Base-by-base conservation (phyloP, 1,140 invertebrate species). In the Lutraria rhynchaena region DNA sequence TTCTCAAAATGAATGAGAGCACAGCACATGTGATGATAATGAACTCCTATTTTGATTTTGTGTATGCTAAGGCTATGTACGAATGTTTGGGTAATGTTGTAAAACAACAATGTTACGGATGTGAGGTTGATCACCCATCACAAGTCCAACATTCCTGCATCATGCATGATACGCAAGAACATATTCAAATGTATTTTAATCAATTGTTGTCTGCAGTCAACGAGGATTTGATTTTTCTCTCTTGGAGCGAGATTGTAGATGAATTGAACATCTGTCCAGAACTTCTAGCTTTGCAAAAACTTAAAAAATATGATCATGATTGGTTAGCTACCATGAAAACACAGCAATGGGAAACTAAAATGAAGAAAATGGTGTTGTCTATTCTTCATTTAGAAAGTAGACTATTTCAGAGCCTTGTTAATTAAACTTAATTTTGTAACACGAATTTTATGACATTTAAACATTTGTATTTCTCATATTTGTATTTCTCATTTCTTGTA, bases 11-110 rank as follows among this genome's bases (percentile, higher is more conserved):
- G 46, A 13, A n/a, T 49, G n/a, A 13, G 11, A 49, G 11, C 11
- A 58, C 55, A 58, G 15, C 55, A 11, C 55, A 58, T 31, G 73
- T 76, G 3, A 31, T 76, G 73, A 3, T 76, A 13, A 63, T 76
- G 73, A 46, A 61, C 27, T 63, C 73, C 13, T 76, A 76, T 27
- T 76, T 76, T 51, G 73, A 76, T 41, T 76, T 76, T 51, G 22
- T 76, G 11, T 76, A 61, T 53, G 58, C 73, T 19, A 61, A 76
- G 27, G 58, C 73, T 27, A 9, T 76, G 15, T n/a, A 17, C 33
- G 15, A 31, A 17, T 22, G 44, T 1, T 49, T 33, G 44, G 11
- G 24, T 33, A 35, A 9, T 4, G 44, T 51, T 5, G 35, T 76
- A 33, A 76, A 63, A 41, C 29, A 63, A 27, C 1, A 49, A 9